Conservation (phyloP, 2,888 invertebrate species). For the Myopa tessellatipennis region DNA sequence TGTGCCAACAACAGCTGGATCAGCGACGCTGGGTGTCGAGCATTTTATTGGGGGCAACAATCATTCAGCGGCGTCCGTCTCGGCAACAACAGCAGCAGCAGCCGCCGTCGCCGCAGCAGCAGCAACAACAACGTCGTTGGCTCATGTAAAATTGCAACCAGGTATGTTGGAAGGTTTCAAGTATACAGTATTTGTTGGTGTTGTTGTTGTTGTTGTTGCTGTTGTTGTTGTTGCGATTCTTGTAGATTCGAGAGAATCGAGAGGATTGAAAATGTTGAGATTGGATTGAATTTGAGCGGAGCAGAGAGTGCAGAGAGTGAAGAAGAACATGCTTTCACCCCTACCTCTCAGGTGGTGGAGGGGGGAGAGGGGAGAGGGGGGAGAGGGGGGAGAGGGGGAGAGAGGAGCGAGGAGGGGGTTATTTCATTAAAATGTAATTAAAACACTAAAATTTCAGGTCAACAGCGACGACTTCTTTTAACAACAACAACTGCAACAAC, state of each 20-base stretch:
- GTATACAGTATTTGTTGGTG: constrained; percentile 33
- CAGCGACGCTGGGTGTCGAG: constrained; percentile 51
- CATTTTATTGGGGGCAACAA: constrained; percentile 54
- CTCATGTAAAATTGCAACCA: constrained; percentile 42
- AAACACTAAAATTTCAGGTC: too few species aligned
- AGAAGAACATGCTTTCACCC: too few species aligned
- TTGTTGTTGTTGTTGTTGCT: too few species aligned
- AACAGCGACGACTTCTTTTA: too few species aligned
- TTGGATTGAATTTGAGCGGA: neutral
- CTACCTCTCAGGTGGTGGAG: too few species aligned
- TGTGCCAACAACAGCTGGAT: constrained; percentile 39
- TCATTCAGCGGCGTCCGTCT: constrained; percentile 44
- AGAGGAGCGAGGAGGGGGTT: too few species aligned
- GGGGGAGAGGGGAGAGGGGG: too few species aligned
- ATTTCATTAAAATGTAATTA: too few species aligned
- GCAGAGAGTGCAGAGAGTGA: neutral
- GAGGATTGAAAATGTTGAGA: neutral
- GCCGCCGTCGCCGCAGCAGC: constrained; percentile 26
- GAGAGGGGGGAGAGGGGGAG: too few species aligned
- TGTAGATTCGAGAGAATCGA: neutral
- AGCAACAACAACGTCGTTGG: constrained; percentile 39
- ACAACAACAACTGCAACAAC: too few species aligned
- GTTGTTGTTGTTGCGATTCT: too few species aligned
- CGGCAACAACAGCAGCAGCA: constrained; percentile 43
- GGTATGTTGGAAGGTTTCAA: constrained; percentile 36